A percentile compares a stretch with the other conserved stretches of the same genome.
phyloP scores from a whole-genome alignment of 2,113 vertebrate genomes.

The Chionis minor region DNA sequence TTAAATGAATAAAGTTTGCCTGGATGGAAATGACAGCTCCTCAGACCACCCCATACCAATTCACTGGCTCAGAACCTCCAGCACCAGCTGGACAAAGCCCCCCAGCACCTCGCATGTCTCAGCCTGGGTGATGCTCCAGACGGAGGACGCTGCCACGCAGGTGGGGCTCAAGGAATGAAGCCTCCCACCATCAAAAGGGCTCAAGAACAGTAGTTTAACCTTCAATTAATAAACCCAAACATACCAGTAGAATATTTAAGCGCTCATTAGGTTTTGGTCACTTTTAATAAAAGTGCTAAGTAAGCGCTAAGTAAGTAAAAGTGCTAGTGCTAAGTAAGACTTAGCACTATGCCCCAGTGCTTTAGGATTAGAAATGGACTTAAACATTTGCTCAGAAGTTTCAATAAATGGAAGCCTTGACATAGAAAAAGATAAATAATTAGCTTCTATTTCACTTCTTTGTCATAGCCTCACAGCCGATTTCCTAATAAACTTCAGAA shows the following conservation, averaged over 20 bases:
- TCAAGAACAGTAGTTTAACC: neutral
- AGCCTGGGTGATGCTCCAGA: neutral
- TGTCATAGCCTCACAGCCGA: neutral
- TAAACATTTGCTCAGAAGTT: neutral
- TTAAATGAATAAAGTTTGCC: neutral
- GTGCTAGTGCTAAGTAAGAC: neutral
- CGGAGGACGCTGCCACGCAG: neutral
- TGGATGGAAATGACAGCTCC: fast-evolving
- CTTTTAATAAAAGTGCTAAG: neutral
- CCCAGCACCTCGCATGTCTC: fast-evolving
- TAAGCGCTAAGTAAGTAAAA: too few species aligned
- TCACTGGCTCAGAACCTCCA: neutral
- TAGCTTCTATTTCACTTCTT: neutral
- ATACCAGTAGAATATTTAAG: neutral
- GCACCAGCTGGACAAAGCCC: neutral
- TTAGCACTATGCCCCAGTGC: neutral
- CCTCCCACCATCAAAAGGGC: neutral
- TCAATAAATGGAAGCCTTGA: neutral
- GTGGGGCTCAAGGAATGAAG: neutral
- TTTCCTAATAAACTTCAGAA: neutral
- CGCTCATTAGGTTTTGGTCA: neutral
- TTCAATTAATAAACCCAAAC: neutral
- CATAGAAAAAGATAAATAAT: neutral
- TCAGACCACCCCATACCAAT: neutral
- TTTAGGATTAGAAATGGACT: neutral